Evolutionary conservation across 2,888 invertebrate genomes (phyloP).

Genomic region (Rugalucina vietnamica): DNA sequence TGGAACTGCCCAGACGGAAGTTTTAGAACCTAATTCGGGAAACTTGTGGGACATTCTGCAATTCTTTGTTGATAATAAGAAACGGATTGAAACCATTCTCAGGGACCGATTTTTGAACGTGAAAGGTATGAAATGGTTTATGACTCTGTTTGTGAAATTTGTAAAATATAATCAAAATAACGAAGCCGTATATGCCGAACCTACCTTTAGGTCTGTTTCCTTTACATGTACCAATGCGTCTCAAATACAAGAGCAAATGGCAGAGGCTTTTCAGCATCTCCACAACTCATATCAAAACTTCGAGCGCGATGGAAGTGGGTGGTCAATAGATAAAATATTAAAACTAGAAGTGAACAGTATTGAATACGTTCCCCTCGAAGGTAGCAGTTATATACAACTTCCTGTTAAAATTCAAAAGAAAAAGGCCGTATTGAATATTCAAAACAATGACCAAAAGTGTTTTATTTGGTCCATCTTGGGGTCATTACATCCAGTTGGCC

Average conservation of each 20-base stretch:
- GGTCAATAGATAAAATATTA: conserved; percentile 48
- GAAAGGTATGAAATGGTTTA: conserved; percentile 57
- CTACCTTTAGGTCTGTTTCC: conserved; percentile 25
- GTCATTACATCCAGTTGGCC: conserved; percentile 29
- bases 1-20: not conserved
- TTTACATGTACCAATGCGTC: conserved; percentile 25
- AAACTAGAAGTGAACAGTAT: conserved; percentile 39
- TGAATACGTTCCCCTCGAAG: conserved; percentile 36
- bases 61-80: conserved; percentile 33
- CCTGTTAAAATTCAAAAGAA: conserved; percentile 35
- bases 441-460: conserved; percentile 51
- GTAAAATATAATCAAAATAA: conserved; percentile 30
- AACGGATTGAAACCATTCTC: not conserved
- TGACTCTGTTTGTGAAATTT: conserved; percentile 47
- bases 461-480: conserved; percentile 49
- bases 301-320: conserved; percentile 45
- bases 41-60: conserved; percentile 12
- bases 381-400: conserved; percentile 47
- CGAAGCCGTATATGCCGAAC: conserved; percentile 53
- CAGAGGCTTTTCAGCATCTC: conserved; percentile 29
- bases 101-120: not conserved
- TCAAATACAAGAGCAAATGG: conserved; percentile 34
- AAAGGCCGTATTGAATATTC: conserved; percentile 49
- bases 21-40: conserved; percentile 11
- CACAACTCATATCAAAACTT: conserved; percentile 36